Evolutionary conservation across 2,888 invertebrate genomes (phyloP).

Genomic region (Lacanobia oleracea): DNA sequence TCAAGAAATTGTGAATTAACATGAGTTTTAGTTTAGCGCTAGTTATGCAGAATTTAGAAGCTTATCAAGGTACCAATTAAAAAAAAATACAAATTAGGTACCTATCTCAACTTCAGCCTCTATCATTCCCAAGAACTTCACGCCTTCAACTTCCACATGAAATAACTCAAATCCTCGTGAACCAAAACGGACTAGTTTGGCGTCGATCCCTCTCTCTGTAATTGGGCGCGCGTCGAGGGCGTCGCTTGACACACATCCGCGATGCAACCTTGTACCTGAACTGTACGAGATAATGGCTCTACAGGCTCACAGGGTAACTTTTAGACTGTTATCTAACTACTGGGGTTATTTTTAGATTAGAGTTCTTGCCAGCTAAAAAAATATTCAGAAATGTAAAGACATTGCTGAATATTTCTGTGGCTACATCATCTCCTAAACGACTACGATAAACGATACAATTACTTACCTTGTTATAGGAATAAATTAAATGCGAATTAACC

Average conservation of each 20-base stretch:
- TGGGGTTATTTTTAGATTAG: constrained; percentile 6
- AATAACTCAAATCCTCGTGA: constrained; percentile 28
- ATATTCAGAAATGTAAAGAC: neutral
- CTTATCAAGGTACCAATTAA: too few relatives aligned
- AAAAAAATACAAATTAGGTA: neutral
- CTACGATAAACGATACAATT: too few relatives aligned
- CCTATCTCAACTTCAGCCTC: neutral
- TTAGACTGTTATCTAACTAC: constrained; percentile 6
- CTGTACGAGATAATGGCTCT: constrained; percentile 57
- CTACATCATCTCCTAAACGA: neutral
- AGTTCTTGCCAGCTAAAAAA: too few relatives aligned
- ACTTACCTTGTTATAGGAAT: too few relatives aligned
- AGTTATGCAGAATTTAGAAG: too few relatives aligned
- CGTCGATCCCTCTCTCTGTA: constrained; percentile 56
- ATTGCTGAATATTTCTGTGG: neutral
- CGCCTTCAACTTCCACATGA: too few relatives aligned
- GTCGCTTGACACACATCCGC: constrained; percentile 72
- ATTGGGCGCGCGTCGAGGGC: constrained; percentile 69
- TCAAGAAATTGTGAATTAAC: too few relatives aligned
- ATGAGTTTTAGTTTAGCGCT: too few relatives aligned
- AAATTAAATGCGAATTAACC: too few relatives aligned
- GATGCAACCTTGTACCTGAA: constrained; percentile 45
- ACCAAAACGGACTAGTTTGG: constrained; percentile 46
- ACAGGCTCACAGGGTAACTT: constrained; percentile 29
- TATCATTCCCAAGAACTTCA: neutral